Evolutionary conservation across 2,113 vertebrate species (phyloP), one percentile per base, ranked within the genome.

Genomic region (Falcunculus frontatus): DNA sequence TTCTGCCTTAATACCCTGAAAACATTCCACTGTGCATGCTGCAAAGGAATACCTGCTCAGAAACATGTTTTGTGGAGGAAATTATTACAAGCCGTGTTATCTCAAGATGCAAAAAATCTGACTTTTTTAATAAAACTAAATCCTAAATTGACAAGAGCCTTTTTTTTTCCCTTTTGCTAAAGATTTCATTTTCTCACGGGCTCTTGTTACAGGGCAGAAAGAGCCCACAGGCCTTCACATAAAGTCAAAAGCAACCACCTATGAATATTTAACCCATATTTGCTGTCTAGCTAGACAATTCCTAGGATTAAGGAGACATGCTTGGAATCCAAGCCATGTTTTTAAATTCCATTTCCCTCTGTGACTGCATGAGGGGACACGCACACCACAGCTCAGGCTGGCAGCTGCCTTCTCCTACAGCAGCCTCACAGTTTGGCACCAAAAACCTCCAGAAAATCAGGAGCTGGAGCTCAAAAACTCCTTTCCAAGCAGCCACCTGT

Each of bases 341-440:
- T 89, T 76, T 47, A n/a, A 67, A 75, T 52, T 41, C 56, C 81
- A 59, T 11, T 3, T 78, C 46, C 3, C 86, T 29, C 75, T 0
- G 23, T 0, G 6, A 13, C 1, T 6, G 79, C 84, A 4, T 1
- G 73, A 68, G 77, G 29, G n/a, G 89, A 83, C 84, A 59, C 3
- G 18, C 82, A 83, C 6, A 0, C 41, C 14, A 23, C 0, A 0
- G 11, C 0, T 0, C 4, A 22, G 49, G 53, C 29, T 17, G 55
- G 76, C 69, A 82, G 76, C 89, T 68, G 70, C 65, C 70, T 76
- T 18, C 69, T 19, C 4, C 74, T 12, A 5, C 7, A 77, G 35
- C 68, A 77, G 17, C 69, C 77, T 9, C 33, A 39, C 49, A 73
- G 7, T 20, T 53, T 2, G 3, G 73, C 23, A 59, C 39, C 73